Evolutionary conservation across 1,140 invertebrate genomes (phyloP).

Genomic region (Leptestheria dahalacensis): DNA sequence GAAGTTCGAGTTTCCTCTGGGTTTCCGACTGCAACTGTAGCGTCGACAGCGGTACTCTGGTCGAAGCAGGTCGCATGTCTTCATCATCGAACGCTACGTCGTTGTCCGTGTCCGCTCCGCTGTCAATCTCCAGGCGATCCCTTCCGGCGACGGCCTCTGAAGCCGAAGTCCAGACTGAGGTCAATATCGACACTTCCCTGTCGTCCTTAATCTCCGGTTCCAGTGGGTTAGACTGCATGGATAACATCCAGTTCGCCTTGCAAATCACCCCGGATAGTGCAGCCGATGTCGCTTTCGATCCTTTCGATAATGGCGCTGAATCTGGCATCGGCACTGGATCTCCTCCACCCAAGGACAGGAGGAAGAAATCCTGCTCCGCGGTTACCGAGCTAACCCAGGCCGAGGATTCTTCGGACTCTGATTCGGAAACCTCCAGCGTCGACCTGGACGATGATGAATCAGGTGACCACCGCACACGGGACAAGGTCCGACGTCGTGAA

Average conservation of each 20-base stretch:
- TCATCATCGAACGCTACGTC: not conserved
- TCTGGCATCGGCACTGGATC: constrained; percentile 14
- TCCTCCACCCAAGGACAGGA: constrained; percentile 9
- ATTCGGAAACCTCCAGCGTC: not conserved
- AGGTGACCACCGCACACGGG: not conserved
- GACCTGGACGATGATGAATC: not conserved
- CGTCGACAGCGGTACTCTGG: not conserved
- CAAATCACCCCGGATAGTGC: not conserved
- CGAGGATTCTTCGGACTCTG: not conserved
- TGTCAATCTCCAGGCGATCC: not conserved
- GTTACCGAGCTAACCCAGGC: not conserved
- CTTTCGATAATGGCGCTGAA: not conserved
- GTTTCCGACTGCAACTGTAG: constrained; percentile 13
- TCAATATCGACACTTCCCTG: constrained; percentile 1
- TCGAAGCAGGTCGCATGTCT: not conserved
- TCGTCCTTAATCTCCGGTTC: constrained; percentile 13
- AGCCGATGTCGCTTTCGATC: not conserved
- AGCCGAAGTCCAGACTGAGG: not conserved
- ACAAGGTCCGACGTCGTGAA: constrained; percentile 9
- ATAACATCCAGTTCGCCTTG: not conserved
- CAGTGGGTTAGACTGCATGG: not conserved
- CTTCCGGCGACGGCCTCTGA: not conserved
- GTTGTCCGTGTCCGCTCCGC: not conserved
- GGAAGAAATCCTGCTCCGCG: not conserved
- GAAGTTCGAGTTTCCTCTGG: constrained; percentile 16